Percentiles rank a stretch among this genome's conserved stretches.
Conservation (phyloP, 2,797 vertebrate species). For the Pseudochirops cupreus region DNA sequence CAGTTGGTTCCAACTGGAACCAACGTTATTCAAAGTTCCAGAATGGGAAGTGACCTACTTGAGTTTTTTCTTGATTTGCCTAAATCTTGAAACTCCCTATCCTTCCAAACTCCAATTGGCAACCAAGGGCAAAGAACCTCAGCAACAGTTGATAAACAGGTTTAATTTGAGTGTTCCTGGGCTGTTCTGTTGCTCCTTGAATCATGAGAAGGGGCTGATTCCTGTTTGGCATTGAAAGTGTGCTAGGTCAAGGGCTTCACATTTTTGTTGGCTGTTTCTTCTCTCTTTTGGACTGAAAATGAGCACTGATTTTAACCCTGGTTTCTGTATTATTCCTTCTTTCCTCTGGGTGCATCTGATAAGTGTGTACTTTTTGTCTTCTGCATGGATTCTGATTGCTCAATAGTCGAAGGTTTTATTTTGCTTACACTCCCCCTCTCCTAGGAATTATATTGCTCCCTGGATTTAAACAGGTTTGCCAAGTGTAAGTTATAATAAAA, state of each 20-base stretch:
- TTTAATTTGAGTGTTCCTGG: not conserved
- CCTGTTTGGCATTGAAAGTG: not conserved
- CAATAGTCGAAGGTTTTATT: not conserved
- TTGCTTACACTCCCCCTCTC: not conserved
- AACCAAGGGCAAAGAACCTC: not conserved
- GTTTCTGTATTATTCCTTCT: not conserved
- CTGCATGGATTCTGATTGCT: not conserved
- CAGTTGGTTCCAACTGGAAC: not conserved
- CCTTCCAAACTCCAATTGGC: not conserved
- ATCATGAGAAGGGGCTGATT: not conserved
- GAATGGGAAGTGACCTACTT: slow-evolving; percentile 19
- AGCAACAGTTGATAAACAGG: not conserved
- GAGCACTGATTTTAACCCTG: not conserved
- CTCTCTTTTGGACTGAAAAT: not conserved
- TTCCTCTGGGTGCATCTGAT: not conserved
- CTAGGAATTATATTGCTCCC: not conserved
- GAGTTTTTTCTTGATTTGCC: slow-evolving; percentile 21
- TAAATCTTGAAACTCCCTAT: slow-evolving; percentile 4
- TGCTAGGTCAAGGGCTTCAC: not conserved
- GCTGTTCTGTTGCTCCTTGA: not conserved
- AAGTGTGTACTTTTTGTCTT: not conserved
- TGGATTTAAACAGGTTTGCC: slow-evolving; percentile 29
- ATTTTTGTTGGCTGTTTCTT: not conserved
- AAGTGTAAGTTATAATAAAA: not conserved
- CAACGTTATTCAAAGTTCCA: not conserved